Evolutionary conservation across 2,113 vertebrate species (phyloP), one percentile per base, ranked within the genome.

Genomic region (Copsychus sechellarum): DNA sequence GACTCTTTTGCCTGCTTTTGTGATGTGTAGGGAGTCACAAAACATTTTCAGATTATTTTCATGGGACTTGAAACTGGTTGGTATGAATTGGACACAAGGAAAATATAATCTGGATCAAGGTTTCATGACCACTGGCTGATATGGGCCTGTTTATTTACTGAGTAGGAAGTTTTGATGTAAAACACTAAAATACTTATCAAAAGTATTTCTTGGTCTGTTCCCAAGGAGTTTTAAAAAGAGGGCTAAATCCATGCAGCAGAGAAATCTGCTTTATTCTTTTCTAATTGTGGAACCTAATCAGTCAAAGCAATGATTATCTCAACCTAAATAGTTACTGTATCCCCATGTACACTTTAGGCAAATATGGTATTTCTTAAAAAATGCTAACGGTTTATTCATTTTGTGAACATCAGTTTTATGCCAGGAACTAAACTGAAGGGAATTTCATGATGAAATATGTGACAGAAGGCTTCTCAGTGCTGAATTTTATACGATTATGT

Each of bases 351-450:
- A 3, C 9, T 77, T 93, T 58, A 74, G 71, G 67, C 72, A 90
- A 92, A 92, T 88, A 33, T 5, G 11, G 20, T 72, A 43, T 86
- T 91, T 93, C 82, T 73, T 90, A 71, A 90, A 91, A 81, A 67
- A 67, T 67, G 22, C 40, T 86, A 88, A 78, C 4, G 11, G 38
- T 67, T 34, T 60, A 83, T 78, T 94, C 18, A 34, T 64, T 94
- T 78, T 57, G 36, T 78, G 64, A 95, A 86, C 80, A 92, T 56
- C n/a, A 38, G 18, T 83, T 92, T 86, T 67, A 71, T 93, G 76
- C 76, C 85, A 94, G 85, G 61, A 92, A 71, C 60, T 81, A 90
- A 94, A 86, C 79, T 72, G 69, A 90, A 60, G 85, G 86, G 79
- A 83, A 94, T 92, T 81, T 86, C 2, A 25, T 71, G 36, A 86